Conservation (phyloP, 2,797 vertebrate genomes). For the Poeciliopsis infans region DNA sequence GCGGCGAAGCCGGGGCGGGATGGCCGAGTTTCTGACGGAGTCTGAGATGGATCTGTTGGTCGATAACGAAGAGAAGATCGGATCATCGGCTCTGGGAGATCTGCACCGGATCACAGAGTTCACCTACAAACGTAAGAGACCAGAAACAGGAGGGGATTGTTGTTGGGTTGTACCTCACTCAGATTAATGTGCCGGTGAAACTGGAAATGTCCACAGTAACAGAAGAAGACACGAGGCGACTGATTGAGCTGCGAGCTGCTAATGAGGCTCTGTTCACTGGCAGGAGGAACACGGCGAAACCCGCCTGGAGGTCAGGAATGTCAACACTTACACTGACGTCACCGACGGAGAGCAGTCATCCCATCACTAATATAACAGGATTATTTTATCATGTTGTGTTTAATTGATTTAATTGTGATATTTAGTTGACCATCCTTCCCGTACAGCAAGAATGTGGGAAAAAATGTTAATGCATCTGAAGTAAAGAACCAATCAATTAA, state of each 20-base stretch:
- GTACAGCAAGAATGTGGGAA: no score
- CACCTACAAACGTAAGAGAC: constrained; percentile 70
- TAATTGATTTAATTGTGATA: no score
- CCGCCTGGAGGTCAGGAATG: constrained; percentile 73
- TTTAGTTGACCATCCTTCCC: no score
- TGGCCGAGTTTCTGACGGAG: constrained; percentile 77
- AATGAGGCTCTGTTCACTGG: constrained; percentile 80
- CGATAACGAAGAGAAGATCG: constrained; percentile 68
- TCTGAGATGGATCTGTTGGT: constrained; percentile 78
- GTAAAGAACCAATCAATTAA: no score
- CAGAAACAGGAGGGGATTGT: neutral
- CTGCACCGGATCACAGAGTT: constrained; percentile 64
- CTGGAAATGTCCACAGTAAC: constrained; percentile 55
- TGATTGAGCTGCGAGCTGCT: constrained; percentile 76
- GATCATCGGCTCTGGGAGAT: constrained; percentile 56
- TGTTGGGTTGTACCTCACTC: neutral
- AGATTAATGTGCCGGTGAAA: neutral
- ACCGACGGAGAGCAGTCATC: no score
- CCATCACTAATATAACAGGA: no score
- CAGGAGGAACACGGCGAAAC: constrained; percentile 77
- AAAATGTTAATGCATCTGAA: no score
- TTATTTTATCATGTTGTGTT: no score
- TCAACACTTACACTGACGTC: no score
- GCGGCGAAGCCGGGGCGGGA: constrained; percentile 64
- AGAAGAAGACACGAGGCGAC: constrained; percentile 72